Base-by-base conservation (phyloP, 2,113 vertebrate species). In the Dascyllus trimaculatus region DNA sequence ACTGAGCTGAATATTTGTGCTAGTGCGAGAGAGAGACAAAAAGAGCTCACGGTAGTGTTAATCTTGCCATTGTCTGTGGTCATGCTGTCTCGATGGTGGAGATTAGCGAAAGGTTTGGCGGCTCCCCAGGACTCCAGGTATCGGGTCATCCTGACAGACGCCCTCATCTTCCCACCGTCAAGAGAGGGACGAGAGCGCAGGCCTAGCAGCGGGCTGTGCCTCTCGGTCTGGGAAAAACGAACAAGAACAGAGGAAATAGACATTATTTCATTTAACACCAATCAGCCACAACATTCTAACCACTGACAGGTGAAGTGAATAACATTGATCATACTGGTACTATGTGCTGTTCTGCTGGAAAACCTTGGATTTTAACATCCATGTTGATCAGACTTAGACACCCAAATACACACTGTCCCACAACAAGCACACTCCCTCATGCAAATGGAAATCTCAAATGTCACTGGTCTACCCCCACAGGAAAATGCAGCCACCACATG, bases 71-170 rank as follows among this genome's bases (percentile, higher is more conserved):
- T 99, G 93, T 99, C 97, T 0, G 97, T 97, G 84, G 96, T 98
- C 97, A 99, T 98, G 94, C 97, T 99, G 92, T 98, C 98, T 59
- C 97, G 93, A 80, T 99, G 98, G 75, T 99, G 97, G 58, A 99
- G 93, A 86, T 99, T 97, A 61, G 98, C 98, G 13, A 99, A 99
- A 0, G 98, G 98, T 85, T 99, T 99, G 82, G 97, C 98, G 0
- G 98, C 98, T n/a, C 98, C 98, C 98, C 98, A 99, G 9, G 98
- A 99, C 88, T 99, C 98, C 92, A 99, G 91, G 85, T 99, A 99
- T 13, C 98, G 96, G 8, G 98, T 99, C 98, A 99, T 99, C 81
- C 98, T 94, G 35, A 99, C 97, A 0, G 98, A 99, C 0, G 98
- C 98, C 85, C 98, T 95, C 98, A 97, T 99, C 92, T 99, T 99